Evolutionary conservation across 2,888 invertebrate genomes (phyloP), one percentile per base, ranked within the genome.

Genomic region (Agonopterix alstromeriana): DNA sequence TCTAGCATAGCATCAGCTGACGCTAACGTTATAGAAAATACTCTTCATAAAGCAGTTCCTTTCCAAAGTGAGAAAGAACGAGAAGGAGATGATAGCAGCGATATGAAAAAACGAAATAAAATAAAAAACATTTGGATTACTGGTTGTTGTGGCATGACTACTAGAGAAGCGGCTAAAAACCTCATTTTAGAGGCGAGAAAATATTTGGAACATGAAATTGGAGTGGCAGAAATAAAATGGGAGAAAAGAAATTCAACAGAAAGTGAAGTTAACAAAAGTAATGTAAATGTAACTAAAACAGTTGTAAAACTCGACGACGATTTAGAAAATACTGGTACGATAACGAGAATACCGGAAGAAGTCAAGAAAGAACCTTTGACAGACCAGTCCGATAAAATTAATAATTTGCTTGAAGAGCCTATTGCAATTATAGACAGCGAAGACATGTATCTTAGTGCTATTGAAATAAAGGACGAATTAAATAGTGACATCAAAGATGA

Each of bases 11-110:
- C 98, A 3, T 90, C 92, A 55, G 92, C 95, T 36, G 91, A 93
- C 70, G 82, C 90, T 0, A 83, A 91, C 49, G 84, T 90, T 2
- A 89, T 98, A 48, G 97, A 96, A 77, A 92, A 93, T 61, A 90
- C 95, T 44, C 87, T 99, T 8, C 91, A 92, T 52, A 94, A 93
- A 72, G 92, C 95, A 3, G 85, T 93, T 2, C 97, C 98, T 36
- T 98, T 98, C 80, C 94, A 96, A 82, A 96, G 95, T 62, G 92
- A 91, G 53, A 96, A 94, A 73, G 91, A 92, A 67, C 85, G 92
- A 61, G 92, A 94, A 43, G 91, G 92, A 51, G 95, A 96, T 73
- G 90, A 92, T 53, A 90, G 89, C 46, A 79, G 83, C 56, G 94
- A 93, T 63, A 82, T 91, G 8, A 89, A 90, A 45, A 91, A 93